These are phyloP conservation scores for Galeopterus variegatus DNA, from an alignment of 2,113 vertebrate species.

Conservation along the genomic window DNA sequence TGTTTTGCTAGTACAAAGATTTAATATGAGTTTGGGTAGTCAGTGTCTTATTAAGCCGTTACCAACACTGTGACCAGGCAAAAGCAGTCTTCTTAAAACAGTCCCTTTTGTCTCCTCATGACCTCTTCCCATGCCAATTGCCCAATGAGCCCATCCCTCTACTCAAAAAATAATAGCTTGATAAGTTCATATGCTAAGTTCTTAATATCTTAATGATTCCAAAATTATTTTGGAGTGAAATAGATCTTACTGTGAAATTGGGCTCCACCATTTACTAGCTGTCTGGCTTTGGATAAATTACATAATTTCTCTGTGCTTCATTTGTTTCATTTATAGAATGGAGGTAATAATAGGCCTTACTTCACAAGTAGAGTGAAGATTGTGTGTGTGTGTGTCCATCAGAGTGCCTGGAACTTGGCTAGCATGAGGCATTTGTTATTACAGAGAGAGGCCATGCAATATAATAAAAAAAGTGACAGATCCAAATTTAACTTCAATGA, in stretches of 20 bases:
- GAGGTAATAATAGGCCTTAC: not conserved
- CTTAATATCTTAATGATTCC: not conserved
- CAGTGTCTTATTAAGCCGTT: not conserved
- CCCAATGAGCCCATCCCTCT: not conserved
- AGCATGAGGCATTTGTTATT: not conserved
- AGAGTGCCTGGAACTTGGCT: not conserved
- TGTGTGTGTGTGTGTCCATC: not conserved
- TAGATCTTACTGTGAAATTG: not conserved
- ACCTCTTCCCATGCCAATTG: not conserved
- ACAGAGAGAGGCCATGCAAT: not conserved
- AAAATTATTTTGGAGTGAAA: not conserved
- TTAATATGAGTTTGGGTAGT: not conserved
- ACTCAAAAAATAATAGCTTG: not conserved
- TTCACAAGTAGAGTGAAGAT: not conserved
- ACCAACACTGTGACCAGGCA: not conserved
- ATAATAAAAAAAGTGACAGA: not conserved
- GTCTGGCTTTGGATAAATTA: not conserved
- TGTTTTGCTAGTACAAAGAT: not conserved
- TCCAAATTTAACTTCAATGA: not conserved
- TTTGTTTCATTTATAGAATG: slow-evolving; percentile 31
- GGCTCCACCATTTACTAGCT: not conserved
- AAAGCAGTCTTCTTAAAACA: not conserved
- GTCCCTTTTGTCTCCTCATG: not conserved
- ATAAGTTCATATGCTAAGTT: not conserved
- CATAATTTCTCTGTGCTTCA: not conserved